Base-by-base conservation (phyloP, 2,797 vertebrate genomes). In the Gymnopithys bicolor region DNA sequence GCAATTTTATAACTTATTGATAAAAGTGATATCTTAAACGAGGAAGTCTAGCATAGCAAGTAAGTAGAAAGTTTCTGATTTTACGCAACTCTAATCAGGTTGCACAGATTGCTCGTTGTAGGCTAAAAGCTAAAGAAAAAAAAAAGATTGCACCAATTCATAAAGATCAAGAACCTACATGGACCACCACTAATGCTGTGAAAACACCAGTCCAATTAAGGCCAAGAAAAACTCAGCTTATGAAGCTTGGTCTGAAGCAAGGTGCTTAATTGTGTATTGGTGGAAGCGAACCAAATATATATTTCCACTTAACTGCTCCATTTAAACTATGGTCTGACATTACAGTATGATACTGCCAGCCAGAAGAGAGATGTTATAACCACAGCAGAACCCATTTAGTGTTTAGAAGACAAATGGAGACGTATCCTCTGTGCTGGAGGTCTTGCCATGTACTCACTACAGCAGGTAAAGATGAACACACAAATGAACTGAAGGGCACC, bases 281-380 rank as follows among this genome's bases (percentile, higher is more conserved):
- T 45, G 41, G 14, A 74, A 87, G 39, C 2, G 13, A 51, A 76
- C n/a, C 23, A 79, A 63, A 86, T 18, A 28, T 2, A 2, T 13
- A 35, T 56, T 52, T 83, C 48, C 30, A 55, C 10, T 48, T 32
- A 28, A 70, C 8, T 58, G 30, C 43, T 64, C 37, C n/a, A 23
- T 35, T 85, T 64, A 37, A 83, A 32, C 21, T 23, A 7, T 3
- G 11, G 21, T 52, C 25, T 84, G 71, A 41, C 14, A 55, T 21
- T 25, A 25, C 4, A 46, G 68, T 13, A 45, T 0, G 0, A 49
- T 2, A 22, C 6, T 46, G 46, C 39, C 2, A 0, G 19, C 55
- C 75, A 60, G 41, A 78, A 91, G 37, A 91, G 37, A 73, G 58
- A 39, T 19, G n/a, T 13, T 30, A 32, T 4, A 88, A 17, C 15